Conservation (phyloP, 2,888 invertebrate genomes). For the Flexamia atlantica region DNA sequence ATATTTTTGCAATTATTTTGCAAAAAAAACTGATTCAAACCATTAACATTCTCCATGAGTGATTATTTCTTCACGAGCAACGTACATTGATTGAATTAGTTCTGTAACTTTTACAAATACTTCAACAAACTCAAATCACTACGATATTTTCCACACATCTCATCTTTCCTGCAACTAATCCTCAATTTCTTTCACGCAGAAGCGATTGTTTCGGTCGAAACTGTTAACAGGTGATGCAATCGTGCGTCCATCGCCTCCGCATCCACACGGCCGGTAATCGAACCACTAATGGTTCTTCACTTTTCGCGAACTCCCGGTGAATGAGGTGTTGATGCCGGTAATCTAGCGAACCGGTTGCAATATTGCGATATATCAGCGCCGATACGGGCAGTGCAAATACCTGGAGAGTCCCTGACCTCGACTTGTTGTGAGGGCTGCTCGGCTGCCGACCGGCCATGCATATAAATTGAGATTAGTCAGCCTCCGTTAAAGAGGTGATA, state of each 20-base stretch:
- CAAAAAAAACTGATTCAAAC: too few species aligned
- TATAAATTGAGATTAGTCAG: slow-evolving; percentile 40
- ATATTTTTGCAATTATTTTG: too few species aligned
- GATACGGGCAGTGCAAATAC: slow-evolving; percentile 55
- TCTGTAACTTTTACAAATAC: too few species aligned
- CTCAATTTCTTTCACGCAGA: too few species aligned
- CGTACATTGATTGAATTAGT: too few species aligned
- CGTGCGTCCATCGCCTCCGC: neutral
- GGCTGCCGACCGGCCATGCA: slow-evolving; percentile 5
- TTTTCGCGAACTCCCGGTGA: slow-evolving; percentile 34
- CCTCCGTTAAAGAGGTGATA: slow-evolving; percentile 20
- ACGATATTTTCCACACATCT: too few species aligned
- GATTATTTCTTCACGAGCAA: too few species aligned
- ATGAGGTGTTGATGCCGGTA: slow-evolving; percentile 51
- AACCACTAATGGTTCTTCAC: slow-evolving; percentile 40
- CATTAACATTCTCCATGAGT: too few species aligned
- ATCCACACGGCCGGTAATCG: slow-evolving; percentile 30
- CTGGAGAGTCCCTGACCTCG: slow-evolving; percentile 23
- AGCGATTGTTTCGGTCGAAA: too few species aligned
- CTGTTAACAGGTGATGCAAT: too few species aligned
- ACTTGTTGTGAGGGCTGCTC: slow-evolving; percentile 1
- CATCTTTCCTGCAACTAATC: too few species aligned
- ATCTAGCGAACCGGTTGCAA: slow-evolving; percentile 46
- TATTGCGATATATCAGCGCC: slow-evolving; percentile 41
- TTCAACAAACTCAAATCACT: too few species aligned